phyloP scores from a whole-genome alignment of 2,797 vertebrate genomes.

The Otolemur crassicaudatus region DNA sequence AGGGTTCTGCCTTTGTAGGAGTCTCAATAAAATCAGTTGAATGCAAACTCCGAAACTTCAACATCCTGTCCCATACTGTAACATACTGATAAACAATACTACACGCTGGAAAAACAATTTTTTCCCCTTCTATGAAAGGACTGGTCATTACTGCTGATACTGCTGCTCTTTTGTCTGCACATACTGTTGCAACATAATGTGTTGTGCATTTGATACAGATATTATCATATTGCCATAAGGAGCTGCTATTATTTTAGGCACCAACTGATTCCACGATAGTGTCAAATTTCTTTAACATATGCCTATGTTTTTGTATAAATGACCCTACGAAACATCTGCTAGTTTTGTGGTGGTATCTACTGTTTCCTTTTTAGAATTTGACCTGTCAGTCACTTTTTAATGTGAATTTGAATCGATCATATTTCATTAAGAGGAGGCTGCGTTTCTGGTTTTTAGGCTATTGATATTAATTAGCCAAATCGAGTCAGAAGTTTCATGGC shows the following conservation, averaged over 20 bases:
- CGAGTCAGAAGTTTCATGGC: constrained; percentile 36
- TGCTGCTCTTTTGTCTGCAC: constrained; percentile 85
- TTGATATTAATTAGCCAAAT: constrained; percentile 64
- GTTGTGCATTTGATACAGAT: constrained; percentile 88
- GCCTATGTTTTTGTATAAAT: constrained; percentile 91
- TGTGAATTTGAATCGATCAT: constrained; percentile 72
- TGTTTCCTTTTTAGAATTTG: constrained; percentile 87
- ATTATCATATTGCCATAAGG: constrained; percentile 89
- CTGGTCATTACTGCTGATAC: constrained; percentile 72
- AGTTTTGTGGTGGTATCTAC: constrained; percentile 89
- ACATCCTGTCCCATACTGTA: constrained; percentile 27
- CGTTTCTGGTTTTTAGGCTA: constrained; percentile 69
- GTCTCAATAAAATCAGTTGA: not conserved
- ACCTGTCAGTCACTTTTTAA: constrained; percentile 80
- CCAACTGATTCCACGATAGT: constrained; percentile 89
- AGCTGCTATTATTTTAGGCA: constrained; percentile 89
- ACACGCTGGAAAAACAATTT: constrained; percentile 30
- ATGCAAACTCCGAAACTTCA: constrained; percentile 49
- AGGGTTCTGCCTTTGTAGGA: not conserved
- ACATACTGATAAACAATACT: constrained; percentile 20
- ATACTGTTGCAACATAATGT: constrained; percentile 86
- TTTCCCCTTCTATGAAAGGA: constrained; percentile 68
- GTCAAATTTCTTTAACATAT: constrained; percentile 92
- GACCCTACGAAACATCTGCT: constrained; percentile 90
- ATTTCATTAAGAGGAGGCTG: constrained; percentile 61